phyloP scores from a whole-genome alignment of 2,888 invertebrate species.

The Noctua janthe region DNA sequence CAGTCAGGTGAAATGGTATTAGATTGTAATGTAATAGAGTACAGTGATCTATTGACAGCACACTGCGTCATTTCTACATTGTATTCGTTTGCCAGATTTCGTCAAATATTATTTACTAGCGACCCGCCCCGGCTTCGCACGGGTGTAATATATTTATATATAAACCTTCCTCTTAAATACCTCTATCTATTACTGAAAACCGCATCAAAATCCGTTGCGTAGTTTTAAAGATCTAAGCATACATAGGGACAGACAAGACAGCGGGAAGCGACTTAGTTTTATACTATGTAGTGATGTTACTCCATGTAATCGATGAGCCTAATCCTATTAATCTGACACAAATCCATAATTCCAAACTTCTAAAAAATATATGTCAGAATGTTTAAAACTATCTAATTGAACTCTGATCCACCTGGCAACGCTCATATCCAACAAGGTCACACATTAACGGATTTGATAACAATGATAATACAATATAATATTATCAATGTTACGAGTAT shows the following conservation, averaged over 20 bases:
- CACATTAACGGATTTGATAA: conserved; percentile 29
- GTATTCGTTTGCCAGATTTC: background rate
- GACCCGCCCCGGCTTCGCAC: no score
- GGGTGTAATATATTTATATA: no score
- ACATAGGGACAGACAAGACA: no score
- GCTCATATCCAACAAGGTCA: conserved; percentile 9
- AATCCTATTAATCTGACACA: background rate
- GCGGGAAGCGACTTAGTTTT: no score
- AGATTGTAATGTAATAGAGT: background rate
- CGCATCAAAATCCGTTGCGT: no score
- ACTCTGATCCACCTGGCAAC: background rate
- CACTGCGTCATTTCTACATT: background rate
- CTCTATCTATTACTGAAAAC: no score
- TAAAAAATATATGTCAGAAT: background rate
- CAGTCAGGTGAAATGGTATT: background rate
- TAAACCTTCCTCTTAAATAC: no score
- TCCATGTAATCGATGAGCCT: background rate
- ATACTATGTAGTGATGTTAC: background rate
- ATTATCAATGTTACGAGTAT: conserved; percentile 16
- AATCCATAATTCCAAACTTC: background rate
- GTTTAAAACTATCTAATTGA: background rate
- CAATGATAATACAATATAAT: conserved; percentile 13
- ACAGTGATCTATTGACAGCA: background rate
- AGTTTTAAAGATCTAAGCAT: no score
- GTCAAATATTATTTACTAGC: background rate